Evolutionary conservation across 2,797 vertebrate genomes (phyloP).

Genomic region (Apogon hyalosoma): DNA sequence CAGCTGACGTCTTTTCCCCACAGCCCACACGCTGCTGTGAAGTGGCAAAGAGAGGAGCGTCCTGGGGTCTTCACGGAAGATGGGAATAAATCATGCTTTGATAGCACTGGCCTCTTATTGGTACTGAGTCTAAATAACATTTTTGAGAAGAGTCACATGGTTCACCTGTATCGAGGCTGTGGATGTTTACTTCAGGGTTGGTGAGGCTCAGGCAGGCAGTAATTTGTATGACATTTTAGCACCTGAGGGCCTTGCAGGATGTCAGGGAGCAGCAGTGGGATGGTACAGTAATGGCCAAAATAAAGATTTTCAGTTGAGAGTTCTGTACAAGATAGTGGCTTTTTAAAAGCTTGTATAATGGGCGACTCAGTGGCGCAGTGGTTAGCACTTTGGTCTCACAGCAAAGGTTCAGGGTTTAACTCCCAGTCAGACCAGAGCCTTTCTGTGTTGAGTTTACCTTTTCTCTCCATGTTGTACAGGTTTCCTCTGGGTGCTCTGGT

Average conservation of each 20-base stretch:
- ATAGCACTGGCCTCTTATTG: conserved; percentile 13
- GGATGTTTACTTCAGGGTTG: conserved; percentile 42
- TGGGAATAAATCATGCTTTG: conserved; percentile 37
- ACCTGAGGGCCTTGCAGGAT: conserved; percentile 50
- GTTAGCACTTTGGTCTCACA: too few species aligned
- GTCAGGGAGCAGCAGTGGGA: conserved; percentile 43
- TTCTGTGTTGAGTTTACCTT: too few species aligned
- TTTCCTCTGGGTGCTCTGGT: too few species aligned
- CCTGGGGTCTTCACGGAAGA: conserved; percentile 31
- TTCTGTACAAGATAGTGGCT: neutral
- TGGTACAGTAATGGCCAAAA: neutral
- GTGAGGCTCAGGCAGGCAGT: conserved; percentile 20
- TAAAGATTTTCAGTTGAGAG: neutral
- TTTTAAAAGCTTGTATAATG: too few species aligned
- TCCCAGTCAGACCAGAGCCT: too few species aligned
- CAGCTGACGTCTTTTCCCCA: conserved; percentile 46
- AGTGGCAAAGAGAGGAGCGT: conserved; percentile 24
- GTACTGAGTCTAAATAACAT: conserved; percentile 7
- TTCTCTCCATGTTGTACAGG: too few species aligned
- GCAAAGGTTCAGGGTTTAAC: too few species aligned
- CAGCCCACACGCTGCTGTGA: conserved; percentile 45
- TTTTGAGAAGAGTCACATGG: conserved; percentile 20
- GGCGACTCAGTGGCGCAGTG: too few species aligned
- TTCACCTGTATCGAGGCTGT: conserved; percentile 20
- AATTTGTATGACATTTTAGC: conserved; percentile 19